Base-by-base conservation (phyloP, 2,113 vertebrate species). In the Pygoscelis antarcticus region DNA sequence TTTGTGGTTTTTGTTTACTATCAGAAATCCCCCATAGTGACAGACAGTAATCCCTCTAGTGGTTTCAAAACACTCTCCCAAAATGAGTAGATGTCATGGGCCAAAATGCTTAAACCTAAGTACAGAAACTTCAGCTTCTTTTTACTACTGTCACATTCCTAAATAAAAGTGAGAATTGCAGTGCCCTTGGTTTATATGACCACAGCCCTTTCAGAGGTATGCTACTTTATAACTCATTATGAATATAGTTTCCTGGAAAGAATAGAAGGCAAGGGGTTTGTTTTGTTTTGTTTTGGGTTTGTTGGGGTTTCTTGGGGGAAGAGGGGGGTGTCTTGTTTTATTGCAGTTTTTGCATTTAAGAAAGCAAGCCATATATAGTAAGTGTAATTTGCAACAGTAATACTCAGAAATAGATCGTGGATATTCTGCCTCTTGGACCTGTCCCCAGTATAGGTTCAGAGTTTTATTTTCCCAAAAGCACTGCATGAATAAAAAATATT, bases 251-350 rank as follows among this genome's bases (percentile, higher is more conserved):
- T 92, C 25, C 19, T 61, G 27, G 30, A 38, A 92, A 85, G 23
- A 71, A 52, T 8, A 72, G 49, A 78, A 74, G 29, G 26, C 13
- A 66, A 68, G 2, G 1, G 8, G 4, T 2, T 5, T 19, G 38
- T 30, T 26, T n/a, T 26, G 6, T 8, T 8, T 78, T 29, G 11
- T 0, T 52, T 62, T 30, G 8, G 12, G 6, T 69, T 78, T 55
- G 4, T 36, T 87, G 6, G 4, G 8, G 3, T 4, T 47, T 46
- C 14, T 0, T 1, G 9, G 7, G 0, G 4, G 21, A 18, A 13
- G 7, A n/a, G 8, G 2, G 4, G 9, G 2, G 0, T 25, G 1
- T 77, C 13, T 60, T 66, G 16, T 29, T 91, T 76, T 69, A 46
- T 64, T 71, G 12, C 1, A 2, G 5, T 80, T 68, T 91, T 32